These are phyloP conservation scores for Aix galericulata DNA, from an alignment of 2,113 vertebrate genomes.

Conservation along the genomic window DNA sequence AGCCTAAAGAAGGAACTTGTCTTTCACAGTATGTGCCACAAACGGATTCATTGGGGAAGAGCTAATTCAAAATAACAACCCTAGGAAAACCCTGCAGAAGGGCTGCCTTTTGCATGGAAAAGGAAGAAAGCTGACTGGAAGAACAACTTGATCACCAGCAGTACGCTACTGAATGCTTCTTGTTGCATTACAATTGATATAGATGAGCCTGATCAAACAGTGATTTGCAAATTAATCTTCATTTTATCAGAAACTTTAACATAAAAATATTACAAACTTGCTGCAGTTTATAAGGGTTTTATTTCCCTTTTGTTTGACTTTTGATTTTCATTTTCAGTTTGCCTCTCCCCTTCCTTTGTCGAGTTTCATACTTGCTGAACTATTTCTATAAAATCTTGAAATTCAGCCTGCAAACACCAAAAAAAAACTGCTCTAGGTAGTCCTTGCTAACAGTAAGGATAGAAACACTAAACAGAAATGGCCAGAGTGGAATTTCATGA, in stretches of 20 bases:
- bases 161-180: background rate
- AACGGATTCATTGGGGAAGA: background rate
- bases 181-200: background rate
- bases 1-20: background rate
- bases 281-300: background rate
- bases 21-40: background rate
- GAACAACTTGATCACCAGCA: background rate
- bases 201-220: background rate
- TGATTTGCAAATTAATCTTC: background rate
- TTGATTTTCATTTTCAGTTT: background rate
- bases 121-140: background rate
- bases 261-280: background rate
- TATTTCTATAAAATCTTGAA: background rate
- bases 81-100: background rate
- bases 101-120: background rate
- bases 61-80: background rate
- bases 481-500: background rate
- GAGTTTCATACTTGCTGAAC: background rate
- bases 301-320: background rate
- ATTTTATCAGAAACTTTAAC: no score
- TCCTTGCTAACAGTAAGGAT: background rate
- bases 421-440: background rate
- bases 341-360: background rate
- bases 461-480: background rate
- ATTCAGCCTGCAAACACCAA: background rate